Evolutionary conservation across 2,888 invertebrate genomes (phyloP), one percentile per base, ranked within the genome.

Genomic region (Drosophila meridionalis): DNA sequence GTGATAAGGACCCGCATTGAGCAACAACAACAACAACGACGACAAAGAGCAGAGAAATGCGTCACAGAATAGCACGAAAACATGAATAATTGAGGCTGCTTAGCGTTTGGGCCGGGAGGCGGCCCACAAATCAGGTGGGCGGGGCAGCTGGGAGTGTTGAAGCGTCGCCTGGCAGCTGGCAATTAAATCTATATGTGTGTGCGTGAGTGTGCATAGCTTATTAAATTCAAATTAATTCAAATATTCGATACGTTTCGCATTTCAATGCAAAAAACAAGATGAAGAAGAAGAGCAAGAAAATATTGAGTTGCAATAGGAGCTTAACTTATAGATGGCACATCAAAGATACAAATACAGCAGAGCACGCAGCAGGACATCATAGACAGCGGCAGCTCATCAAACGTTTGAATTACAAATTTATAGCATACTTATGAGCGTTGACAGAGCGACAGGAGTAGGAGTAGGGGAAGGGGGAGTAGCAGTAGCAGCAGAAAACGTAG

Each of bases 51-150:
- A 57, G 65, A 45, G 45, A 61, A 74, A 57, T 79, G 82, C 82
- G 79, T 79, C 79, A 79, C 32, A 56, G 36, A 45, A 43, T 26
- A 64, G 55, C 69, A 66, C 74, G 70, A 59, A 79, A 79, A 78
- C 74, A 82, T 79, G 79, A 79, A 79, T 79, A 79, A 79, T 79
- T 74, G 78, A 74, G 70, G 74, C 70, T 70, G 81, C 50, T 69
- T 65, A 61, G 78, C 42, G 80, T 60, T 63, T 61, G 64, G 9
- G 40, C 48, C 28, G 11, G 48, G 34, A 8, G 42, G 45, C 30
- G 26, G 14, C 4, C 26, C 14, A 5, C 9, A n/a, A 30, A 12
- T 2, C n/a, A 7, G 43, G 6, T 43, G 12, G 14, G 32, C 8
- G 36, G n/a, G 7, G 1, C 26, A 12, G 20, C 14, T 26, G 52